Conservation (phyloP, 2,888 invertebrate species). For the Magallana nippona region DNA sequence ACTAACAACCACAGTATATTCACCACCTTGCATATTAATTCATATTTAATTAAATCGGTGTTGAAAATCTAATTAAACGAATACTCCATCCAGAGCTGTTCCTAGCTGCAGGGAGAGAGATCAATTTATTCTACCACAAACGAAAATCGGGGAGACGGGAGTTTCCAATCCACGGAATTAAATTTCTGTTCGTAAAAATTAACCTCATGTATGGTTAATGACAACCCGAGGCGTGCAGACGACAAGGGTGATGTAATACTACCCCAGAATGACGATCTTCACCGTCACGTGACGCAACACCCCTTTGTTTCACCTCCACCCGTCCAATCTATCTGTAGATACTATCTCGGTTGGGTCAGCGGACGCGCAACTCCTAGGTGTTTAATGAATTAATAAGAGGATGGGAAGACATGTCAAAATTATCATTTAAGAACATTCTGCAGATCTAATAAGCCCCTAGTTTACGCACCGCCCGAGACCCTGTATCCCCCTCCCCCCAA, state of each 20-base stretch:
- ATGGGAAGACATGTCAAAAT: not conserved
- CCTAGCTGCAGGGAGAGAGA: conserved; percentile 7
- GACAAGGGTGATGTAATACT: not conserved
- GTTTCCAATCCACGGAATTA: conserved; percentile 9
- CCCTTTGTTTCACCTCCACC: not conserved
- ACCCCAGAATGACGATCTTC: not conserved
- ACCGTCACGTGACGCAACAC: conserved; percentile 2
- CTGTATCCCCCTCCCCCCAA: no score
- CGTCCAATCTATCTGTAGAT: not conserved
- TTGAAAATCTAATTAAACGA: conserved; percentile 31
- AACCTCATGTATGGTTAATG: conserved; percentile 32
- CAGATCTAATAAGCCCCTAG: no score
- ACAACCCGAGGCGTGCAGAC: conserved; percentile 19
- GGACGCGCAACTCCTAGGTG: not conserved
- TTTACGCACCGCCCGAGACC: no score
- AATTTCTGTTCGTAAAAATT: conserved; percentile 19
- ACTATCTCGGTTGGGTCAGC: not conserved
- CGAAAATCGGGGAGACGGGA: conserved; percentile 7
- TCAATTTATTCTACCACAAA: conserved; percentile 23
- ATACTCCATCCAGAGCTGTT: not conserved
- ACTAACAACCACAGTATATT: not conserved
- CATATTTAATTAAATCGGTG: conserved; percentile 25
- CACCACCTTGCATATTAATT: conserved; percentile 31
- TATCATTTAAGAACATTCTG: no score
- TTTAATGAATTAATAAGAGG: not conserved